Conservation (phyloP, 2,113 vertebrate species). For the Hypanus sabinus region DNA sequence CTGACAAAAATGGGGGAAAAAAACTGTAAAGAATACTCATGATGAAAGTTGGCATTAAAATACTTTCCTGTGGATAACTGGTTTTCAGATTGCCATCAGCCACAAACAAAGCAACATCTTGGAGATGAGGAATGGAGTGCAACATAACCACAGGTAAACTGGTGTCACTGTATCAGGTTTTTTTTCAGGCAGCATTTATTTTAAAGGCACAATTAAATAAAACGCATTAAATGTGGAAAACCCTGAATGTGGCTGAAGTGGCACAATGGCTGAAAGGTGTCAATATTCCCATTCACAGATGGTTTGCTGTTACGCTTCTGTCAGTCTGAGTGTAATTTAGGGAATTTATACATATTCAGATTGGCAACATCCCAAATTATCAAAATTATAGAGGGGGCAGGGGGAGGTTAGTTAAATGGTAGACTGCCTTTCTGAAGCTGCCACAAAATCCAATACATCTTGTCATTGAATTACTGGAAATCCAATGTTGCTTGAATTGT, state of each 20-base stretch:
- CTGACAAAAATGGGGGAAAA: neutral
- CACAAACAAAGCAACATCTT: neutral
- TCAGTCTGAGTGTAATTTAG: neutral
- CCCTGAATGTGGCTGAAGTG: neutral
- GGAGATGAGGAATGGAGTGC: neutral
- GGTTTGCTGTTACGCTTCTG: neutral
- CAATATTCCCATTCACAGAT: neutral
- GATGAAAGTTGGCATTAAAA: neutral
- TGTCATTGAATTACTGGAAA: neutral
- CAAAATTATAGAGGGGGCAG: neutral
- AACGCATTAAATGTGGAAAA: neutral
- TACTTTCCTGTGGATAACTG: neutral
- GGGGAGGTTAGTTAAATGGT: neutral
- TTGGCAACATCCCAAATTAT: neutral
- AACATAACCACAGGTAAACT: neutral
- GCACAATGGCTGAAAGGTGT: neutral
- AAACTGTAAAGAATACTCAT: neutral
- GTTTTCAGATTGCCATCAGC: neutral
- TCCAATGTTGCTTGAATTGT: conserved; percentile 18
- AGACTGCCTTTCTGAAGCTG: neutral
- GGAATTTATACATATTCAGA: neutral
- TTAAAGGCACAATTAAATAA: neutral
- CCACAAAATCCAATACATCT: neutral
- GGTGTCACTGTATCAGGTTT: neutral
- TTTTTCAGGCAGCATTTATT: neutral